Evolutionary conservation across 2,888 invertebrate species (phyloP), one percentile per base, ranked within the genome.

Genomic region (Scaptomyza polygonia): DNA sequence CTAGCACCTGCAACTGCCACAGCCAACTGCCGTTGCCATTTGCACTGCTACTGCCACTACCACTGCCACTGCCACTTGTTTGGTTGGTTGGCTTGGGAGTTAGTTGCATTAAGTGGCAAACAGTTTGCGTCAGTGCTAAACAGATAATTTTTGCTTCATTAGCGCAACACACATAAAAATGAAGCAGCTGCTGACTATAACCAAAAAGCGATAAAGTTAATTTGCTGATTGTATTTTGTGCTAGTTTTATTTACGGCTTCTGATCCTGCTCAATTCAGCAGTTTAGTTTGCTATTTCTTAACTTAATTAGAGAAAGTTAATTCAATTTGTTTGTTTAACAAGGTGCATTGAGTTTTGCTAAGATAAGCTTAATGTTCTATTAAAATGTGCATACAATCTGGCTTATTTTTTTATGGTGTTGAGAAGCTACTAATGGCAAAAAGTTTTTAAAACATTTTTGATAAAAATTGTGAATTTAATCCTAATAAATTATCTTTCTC

Each of bases 71-170:
- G 34, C 36, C 36, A 36, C 14, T 32, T 48, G 32, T n/a, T 32
- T 32, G n/a, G 18, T 8, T 18, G 29, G 9, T 29, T 27, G 14
- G 44, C 25, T 30, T 72, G 57, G 49, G 44, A 53, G 61, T 44
- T 51, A 21, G 63, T 47, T 62, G 68, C 69, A 62, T 44, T 66
- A 47, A 54, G 67, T 18, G 71, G 62, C 72, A 75, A 39, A 66
- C 77, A 39, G 57, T 65, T 61, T 43, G 65, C 52, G 69, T 59
- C 47, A 68, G 51, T 54, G 57, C 56, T 64, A 65, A 75, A 58
- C 72, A 72, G 88, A 79, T 86, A 85, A 84, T 75, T 79, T 83
- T 79, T 67, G 70, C 77, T 83, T 79, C 75, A 82, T 77, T 80
- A 82, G 64, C 61, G 49, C 54, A 47, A 53, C 52, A 40, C 54